Conservation (phyloP, 2,888 invertebrate species). For the Aphidoletes aphidimyza region DNA sequence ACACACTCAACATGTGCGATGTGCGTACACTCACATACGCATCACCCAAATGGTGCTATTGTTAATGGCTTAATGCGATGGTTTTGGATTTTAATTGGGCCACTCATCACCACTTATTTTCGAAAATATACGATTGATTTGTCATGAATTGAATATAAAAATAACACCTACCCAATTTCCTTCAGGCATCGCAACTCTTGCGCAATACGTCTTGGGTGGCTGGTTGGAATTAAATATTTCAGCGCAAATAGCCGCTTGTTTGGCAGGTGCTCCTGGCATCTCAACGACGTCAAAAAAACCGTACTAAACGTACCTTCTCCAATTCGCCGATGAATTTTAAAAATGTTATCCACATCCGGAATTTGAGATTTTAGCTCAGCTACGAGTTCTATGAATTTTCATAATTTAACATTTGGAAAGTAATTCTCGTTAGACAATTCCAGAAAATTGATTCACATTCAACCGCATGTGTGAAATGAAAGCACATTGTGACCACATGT, state of each 20-base stretch:
- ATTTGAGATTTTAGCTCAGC: constrained; percentile 66
- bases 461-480: background rate
- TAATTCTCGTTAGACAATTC: too few species aligned
- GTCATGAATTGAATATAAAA: background rate
- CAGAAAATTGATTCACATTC: background rate
- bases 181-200: constrained; percentile 83
- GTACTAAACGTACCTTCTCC: constrained; percentile 90
- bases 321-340: constrained; percentile 76
- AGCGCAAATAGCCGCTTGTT: constrained; percentile 77
- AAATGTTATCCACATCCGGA: constrained; percentile 73
- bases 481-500: constrained; percentile 50
- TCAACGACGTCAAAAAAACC: constrained; percentile 81
- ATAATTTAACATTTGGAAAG: background rate
- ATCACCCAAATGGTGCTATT: background rate
- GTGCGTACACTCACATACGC: background rate
- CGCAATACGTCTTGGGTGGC: constrained; percentile 82
- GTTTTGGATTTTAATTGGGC: background rate
- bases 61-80: background rate
- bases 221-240: constrained; percentile 88
- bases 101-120: too few species aligned
- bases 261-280: constrained; percentile 65
- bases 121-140: background rate
- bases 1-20: constrained; percentile 28
- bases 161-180: constrained; percentile 74
- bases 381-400: constrained; percentile 61